Evolutionary conservation across 2,797 vertebrate species (phyloP), one percentile per base, ranked within the genome.

Genomic region (Pempheris klunzingeri): DNA sequence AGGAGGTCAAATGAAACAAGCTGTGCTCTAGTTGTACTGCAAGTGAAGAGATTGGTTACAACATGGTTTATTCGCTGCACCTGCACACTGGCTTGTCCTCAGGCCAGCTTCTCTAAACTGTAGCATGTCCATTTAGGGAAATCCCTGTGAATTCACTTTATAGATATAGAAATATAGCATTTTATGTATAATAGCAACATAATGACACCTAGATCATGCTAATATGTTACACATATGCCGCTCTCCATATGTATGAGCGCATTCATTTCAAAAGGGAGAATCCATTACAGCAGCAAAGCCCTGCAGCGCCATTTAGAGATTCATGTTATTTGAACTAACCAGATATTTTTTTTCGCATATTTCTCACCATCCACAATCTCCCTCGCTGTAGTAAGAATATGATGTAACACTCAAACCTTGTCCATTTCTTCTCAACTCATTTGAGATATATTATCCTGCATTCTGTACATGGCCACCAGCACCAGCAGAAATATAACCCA

Each of bases 1-100:
- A 74, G 46, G 69, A 74, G 72, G 82, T 88, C 75, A 80, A 80
- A 73, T 59, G 8, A 75, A 85, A 84, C 62, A 41, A 67, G 69
- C 67, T 62, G 65, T 41, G 64, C 43, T 66, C n/a, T 15, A n/a
- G 69, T 61, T 62, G 52, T 39, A 57, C 44, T 38, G 69, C 50
- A 3, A 44, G 71, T 39, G 64, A 49, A 62, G 47, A 73, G 41
- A 75, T 72, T 66, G 65, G 57, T 54, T 72, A 74, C 79, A 62
- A 15, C 43, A 26, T 59, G 52, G 54, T 65, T 71, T 80, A 73
- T 83, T 84, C 77, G 70, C 60, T 64, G 65, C 32, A 49, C n/a
- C 59, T 68, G 70, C 32, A 69, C 58, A 22, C 32, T 0, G 15
- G 46, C 22, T 28, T 14, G 61, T 72, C 75, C 70, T 50, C 70